A percentile compares a stretch with the other conserved stretches of the same genome.
These are phyloP conservation scores for Drosophila tsacasi DNA, from an alignment of 1,140 invertebrate genomes.

Conservation along the genomic window DNA sequence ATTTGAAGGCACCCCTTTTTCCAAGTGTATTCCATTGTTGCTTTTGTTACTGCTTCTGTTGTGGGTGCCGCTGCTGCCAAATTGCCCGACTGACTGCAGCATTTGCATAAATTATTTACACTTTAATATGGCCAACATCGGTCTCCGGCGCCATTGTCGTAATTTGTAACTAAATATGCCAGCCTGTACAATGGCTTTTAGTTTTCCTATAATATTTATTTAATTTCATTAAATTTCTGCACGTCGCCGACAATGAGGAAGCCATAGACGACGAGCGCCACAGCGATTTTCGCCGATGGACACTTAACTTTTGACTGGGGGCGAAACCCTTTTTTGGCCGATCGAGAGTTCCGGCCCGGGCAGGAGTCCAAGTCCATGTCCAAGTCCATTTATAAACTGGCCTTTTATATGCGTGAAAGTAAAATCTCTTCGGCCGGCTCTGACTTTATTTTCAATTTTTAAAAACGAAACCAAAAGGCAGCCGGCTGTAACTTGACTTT, in stretches of 20 bases:
- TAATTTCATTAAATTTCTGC: slow-evolving; percentile 81
- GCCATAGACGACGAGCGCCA: slow-evolving; percentile 54
- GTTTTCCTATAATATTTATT: slow-evolving; percentile 75
- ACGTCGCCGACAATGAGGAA: slow-evolving; percentile 74
- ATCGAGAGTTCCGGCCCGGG: slow-evolving; percentile 27
- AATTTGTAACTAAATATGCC: slow-evolving; percentile 82
- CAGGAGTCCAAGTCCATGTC: slow-evolving; percentile 1
- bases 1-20: not conserved
- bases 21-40: slow-evolving; percentile 17
- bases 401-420: slow-evolving; percentile 70
- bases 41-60: slow-evolving; percentile 41
- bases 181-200: slow-evolving; percentile 33
- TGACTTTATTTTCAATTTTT: slow-evolving; percentile 69
- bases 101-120: slow-evolving; percentile 84
- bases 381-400: slow-evolving; percentile 21
- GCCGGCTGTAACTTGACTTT: slow-evolving; percentile 42
- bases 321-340: slow-evolving; percentile 44
- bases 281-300: slow-evolving; percentile 59
- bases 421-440: slow-evolving; percentile 47
- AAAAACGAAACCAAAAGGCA: slow-evolving; percentile 50
- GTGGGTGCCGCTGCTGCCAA: slow-evolving; percentile 73
- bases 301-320: slow-evolving; percentile 64
- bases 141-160: slow-evolving; percentile 74
- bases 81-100: slow-evolving; percentile 71
- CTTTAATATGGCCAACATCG: slow-evolving; percentile 79